phyloP scores from a whole-genome alignment of 2,888 invertebrate species.

The Pristionchus arcanus region DNA sequence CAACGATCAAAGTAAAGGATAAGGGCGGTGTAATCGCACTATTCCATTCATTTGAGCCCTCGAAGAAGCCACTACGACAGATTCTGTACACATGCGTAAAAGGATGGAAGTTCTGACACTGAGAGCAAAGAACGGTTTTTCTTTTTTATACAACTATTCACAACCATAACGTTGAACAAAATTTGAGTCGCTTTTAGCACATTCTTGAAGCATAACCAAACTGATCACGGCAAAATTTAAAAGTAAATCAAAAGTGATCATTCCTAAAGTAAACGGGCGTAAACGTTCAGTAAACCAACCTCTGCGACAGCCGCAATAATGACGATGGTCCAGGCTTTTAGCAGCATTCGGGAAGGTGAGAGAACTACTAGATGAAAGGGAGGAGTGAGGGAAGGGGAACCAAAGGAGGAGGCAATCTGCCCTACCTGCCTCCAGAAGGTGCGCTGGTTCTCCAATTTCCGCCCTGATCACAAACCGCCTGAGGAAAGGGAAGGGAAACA shows the following conservation, averaged over 20 bases:
- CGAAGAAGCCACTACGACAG: no score
- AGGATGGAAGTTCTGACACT: no score
- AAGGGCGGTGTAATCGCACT: no score
- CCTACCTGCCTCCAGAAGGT: background rate
- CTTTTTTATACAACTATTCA: background rate
- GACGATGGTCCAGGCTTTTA: background rate
- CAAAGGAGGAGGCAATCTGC: background rate
- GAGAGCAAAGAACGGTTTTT: background rate
- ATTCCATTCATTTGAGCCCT: no score
- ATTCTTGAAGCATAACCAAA: background rate
- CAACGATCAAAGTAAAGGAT: background rate
- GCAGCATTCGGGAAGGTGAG: background rate
- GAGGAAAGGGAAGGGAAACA: background rate
- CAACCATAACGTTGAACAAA: background rate
- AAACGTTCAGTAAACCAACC: no score
- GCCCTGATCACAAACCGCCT: conserved; percentile 16
- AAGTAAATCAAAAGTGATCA: no score
- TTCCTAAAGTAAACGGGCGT: no score
- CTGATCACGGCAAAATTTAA: no score
- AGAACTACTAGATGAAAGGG: background rate
- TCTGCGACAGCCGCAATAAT: background rate
- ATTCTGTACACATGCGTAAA: no score
- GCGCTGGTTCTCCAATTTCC: conserved; percentile 13
- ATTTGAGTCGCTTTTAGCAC: background rate
- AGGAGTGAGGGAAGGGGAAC: background rate